Conservation (phyloP, 1,140 invertebrate genomes). For the Pseudachorutes palmiensis region DNA sequence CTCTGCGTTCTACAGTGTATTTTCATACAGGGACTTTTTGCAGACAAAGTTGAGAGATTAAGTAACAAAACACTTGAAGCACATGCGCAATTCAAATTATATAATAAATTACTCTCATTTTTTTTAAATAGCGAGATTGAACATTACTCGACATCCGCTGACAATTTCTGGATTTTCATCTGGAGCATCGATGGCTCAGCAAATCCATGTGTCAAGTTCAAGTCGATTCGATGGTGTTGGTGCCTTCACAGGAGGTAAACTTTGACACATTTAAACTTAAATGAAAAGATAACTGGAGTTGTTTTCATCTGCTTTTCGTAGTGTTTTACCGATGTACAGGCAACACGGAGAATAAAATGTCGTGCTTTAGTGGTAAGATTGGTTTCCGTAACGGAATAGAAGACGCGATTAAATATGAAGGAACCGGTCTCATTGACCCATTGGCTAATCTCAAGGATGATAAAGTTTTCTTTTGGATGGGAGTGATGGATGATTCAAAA, state of each 20-base stretch:
- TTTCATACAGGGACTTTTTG: too few relatives aligned
- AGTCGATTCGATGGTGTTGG: background rate
- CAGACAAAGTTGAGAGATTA: background rate
- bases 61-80: background rate
- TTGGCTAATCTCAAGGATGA: background rate
- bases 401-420: background rate
- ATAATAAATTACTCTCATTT: background rate
- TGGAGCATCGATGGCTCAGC: background rate
- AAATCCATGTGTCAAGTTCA: background rate
- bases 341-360: background rate
- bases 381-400: background rate
- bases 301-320: background rate
- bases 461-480: background rate
- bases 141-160: background rate
- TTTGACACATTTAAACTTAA: background rate
- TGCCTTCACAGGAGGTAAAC: background rate
- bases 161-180: constrained; percentile 1
- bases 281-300: background rate
- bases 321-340: background rate
- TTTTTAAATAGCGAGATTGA: background rate
- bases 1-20: background rate
- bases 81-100: background rate
- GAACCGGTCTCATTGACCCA: background rate
- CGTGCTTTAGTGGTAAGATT: background rate
- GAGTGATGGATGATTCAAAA: too few relatives aligned